Percentiles rank a stretch among this genome's conserved stretches.
Conservation (phyloP, 1,140 invertebrate species). For the Linepithema humile region DNA sequence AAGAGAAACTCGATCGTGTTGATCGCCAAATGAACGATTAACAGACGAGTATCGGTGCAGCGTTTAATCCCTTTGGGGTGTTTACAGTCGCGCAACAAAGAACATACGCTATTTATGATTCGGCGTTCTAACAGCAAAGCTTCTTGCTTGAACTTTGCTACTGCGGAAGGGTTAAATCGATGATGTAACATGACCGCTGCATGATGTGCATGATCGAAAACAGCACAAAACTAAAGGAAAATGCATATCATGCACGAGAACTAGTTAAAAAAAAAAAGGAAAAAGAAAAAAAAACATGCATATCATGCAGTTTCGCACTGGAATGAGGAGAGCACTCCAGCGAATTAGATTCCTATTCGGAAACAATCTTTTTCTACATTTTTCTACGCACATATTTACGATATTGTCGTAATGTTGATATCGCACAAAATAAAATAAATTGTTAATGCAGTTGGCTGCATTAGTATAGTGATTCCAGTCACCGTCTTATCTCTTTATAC, state of each 20-base stretch:
- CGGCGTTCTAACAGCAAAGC: not conserved
- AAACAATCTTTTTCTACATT: constrained; percentile 70
- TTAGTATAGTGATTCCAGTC: not conserved
- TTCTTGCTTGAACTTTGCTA: not conserved
- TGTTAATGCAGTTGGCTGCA: constrained; percentile 46
- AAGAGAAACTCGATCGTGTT: not conserved
- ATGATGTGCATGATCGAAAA: not conserved
- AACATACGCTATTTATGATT: no score
- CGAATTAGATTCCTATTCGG: constrained; percentile 41
- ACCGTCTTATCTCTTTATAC: not conserved
- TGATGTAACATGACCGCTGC: not conserved
- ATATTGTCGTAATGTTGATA: constrained; percentile 56
- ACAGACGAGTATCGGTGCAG: not conserved
- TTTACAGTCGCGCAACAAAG: not conserved
- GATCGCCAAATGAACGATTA: constrained; percentile 2
- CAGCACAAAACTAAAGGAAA: constrained; percentile 9
- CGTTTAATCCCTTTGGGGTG: not conserved
- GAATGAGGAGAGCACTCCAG: not conserved
- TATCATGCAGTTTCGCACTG: constrained; percentile 4
- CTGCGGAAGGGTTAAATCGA: constrained; percentile 11
- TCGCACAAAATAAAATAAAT: constrained; percentile 59
- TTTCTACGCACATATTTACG: constrained; percentile 65
- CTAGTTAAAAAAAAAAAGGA: not conserved
- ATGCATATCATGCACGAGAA: constrained; percentile 47
- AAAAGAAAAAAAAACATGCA: no score